Conservation (phyloP, 1,140 invertebrate genomes). For the Nixonia krombeini region DNA sequence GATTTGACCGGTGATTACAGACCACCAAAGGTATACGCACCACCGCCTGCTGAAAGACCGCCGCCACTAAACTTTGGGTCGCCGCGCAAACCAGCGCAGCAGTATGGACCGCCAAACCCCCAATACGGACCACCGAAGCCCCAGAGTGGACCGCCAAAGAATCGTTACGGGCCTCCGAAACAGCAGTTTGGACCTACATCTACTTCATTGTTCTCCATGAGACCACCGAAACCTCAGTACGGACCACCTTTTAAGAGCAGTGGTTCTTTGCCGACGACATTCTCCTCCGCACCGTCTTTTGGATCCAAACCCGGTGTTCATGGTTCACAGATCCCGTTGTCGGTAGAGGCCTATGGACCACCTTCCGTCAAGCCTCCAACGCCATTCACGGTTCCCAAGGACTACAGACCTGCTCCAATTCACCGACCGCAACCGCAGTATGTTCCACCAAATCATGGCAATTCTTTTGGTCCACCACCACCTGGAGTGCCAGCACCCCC, state of each 20-base stretch:
- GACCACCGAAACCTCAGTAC: slow-evolving; percentile 66
- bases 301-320: slow-evolving; percentile 47
- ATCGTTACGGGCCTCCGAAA: slow-evolving; percentile 39
- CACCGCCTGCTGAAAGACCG: slow-evolving; percentile 62
- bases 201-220: slow-evolving; percentile 48
- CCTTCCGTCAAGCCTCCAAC: slow-evolving; percentile 65
- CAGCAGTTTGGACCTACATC: slow-evolving; percentile 5
- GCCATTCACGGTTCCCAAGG: slow-evolving; percentile 68
- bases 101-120: slow-evolving; percentile 62
- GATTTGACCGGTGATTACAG: slow-evolving; percentile 62
- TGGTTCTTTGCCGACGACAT: slow-evolving; percentile 31
- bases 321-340: slow-evolving; percentile 59
- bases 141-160: slow-evolving; percentile 60
- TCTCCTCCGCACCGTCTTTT: slow-evolving; percentile 31
- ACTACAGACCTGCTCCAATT: slow-evolving; percentile 31
- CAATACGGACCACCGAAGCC: slow-evolving; percentile 68
- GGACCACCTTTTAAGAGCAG: slow-evolving; percentile 45
- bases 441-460: slow-evolving; percentile 59
- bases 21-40: slow-evolving; percentile 63
- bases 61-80: slow-evolving; percentile 63
- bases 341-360: slow-evolving; percentile 63
- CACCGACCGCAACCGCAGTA: slow-evolving; percentile 57
- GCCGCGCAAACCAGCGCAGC: slow-evolving; percentile 48
- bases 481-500: slow-evolving; percentile 80
- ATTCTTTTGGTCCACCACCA: slow-evolving; percentile 64